These are phyloP conservation scores for Myripristis murdjan DNA, from an alignment of 2,797 vertebrate species.

Conservation along the genomic window DNA sequence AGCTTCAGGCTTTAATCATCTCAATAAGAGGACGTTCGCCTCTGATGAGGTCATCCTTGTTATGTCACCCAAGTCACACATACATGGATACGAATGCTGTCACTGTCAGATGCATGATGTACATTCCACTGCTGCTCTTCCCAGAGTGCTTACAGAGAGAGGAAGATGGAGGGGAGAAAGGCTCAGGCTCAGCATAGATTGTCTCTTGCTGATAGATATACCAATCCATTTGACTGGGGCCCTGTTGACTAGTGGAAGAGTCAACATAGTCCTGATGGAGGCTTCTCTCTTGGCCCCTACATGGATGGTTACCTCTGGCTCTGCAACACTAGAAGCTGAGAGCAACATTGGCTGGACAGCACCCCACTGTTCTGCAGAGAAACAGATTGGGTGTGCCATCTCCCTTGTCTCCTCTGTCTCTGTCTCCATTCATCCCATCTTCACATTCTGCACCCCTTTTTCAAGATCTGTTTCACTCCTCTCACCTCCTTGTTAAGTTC, in stretches of 20 bases:
- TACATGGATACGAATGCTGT: conserved; percentile 35
- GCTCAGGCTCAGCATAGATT: conserved; percentile 23
- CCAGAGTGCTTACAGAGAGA: conserved; percentile 32
- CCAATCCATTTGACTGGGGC: conserved; percentile 1
- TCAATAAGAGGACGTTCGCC: conserved; percentile 62
- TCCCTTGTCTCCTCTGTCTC: conserved; percentile 8
- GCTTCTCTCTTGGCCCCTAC: conserved; percentile 15
- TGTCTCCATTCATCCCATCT: neutral
- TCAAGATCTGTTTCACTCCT: conserved; percentile 14
- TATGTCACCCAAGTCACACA: conserved; percentile 47
- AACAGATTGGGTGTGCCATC: conserved; percentile 5
- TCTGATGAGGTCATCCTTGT: conserved; percentile 58
- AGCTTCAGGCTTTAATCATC: conserved; percentile 66
- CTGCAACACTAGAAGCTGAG: conserved; percentile 16
- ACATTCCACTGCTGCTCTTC: conserved; percentile 28
- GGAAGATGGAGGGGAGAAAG: conserved; percentile 19
- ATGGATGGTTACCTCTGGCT: conserved; percentile 28
- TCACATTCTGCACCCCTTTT: conserved; percentile 14
- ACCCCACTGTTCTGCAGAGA: neutral
- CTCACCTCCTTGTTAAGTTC: conserved; percentile 10
- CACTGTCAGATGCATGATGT: conserved; percentile 29
- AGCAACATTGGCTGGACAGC: conserved; percentile 10
- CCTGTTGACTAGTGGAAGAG: conserved; percentile 16
- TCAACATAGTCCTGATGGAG: conserved; percentile 14
- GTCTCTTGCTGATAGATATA: conserved; percentile 48